These are phyloP conservation scores for Atherinomorus stipes DNA, from an alignment of 2,113 vertebrate species.

Conservation along the genomic window DNA sequence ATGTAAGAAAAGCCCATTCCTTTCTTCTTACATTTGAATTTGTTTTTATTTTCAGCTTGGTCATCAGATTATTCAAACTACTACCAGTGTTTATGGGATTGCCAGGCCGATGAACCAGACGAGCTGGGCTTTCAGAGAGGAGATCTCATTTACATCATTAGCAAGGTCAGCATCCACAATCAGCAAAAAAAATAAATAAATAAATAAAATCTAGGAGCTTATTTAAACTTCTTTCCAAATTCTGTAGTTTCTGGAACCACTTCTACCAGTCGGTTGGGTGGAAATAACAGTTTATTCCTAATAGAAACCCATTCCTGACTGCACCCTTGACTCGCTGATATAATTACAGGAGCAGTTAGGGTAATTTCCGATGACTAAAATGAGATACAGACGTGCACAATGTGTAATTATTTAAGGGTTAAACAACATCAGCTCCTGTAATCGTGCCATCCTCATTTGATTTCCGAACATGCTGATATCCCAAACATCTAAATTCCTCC, in stretches of 20 bases:
- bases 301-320: slow-evolving; percentile 25
- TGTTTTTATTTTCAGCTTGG: slow-evolving; percentile 64
- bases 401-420: slow-evolving; percentile 65
- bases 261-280: neutral
- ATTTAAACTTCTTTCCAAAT: slow-evolving; percentile 13
- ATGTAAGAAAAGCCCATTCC: neutral
- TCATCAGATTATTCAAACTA: slow-evolving; percentile 84
- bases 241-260: slow-evolving; percentile 13
- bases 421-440: slow-evolving; percentile 68
- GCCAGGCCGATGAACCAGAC: slow-evolving; percentile 85
- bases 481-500: slow-evolving; percentile 52
- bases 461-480: slow-evolving; percentile 62
- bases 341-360: slow-evolving; percentile 40
- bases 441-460: slow-evolving; percentile 58
- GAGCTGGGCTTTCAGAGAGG: slow-evolving; percentile 93
- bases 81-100: slow-evolving; percentile 95
- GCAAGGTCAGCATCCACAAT: slow-evolving; percentile 88
- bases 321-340: slow-evolving; percentile 30
- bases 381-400: slow-evolving; percentile 38
- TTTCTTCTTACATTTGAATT: slow-evolving; percentile 22
- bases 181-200: slow-evolving; percentile 18
- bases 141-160: slow-evolving; percentile 92
- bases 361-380: slow-evolving; percentile 34
- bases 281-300: slow-evolving; percentile 12
- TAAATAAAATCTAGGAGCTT: neutral